Evolutionary conservation across 2,113 vertebrate species (phyloP).

Genomic region (Origma solitaria): DNA sequence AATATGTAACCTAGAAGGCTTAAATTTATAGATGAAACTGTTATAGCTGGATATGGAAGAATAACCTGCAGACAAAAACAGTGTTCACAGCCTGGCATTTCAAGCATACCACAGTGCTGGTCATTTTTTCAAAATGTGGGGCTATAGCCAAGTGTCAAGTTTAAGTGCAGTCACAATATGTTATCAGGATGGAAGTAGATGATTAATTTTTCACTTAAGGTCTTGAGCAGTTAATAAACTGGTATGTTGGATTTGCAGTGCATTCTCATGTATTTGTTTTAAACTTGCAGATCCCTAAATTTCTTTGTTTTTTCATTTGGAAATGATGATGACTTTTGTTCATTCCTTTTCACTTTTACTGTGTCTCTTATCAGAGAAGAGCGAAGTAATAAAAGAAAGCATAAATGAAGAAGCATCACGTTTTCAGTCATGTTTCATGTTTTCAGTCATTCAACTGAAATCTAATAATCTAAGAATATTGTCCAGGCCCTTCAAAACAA

Average conservation of each 20-base stretch:
- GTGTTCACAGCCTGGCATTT: neutral
- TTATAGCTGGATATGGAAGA: neutral
- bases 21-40: constrained; percentile 9
- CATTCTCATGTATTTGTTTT: neutral
- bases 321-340: neutral
- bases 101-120: neutral
- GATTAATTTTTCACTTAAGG: neutral
- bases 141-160: neutral
- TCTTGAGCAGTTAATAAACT: neutral
- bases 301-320: neutral
- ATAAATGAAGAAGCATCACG: neutral
- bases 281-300: neutral
- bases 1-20: constrained; percentile 5
- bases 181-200: neutral
- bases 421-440: neutral
- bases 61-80: neutral
- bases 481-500: neutral
- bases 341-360: neutral
- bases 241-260: neutral
- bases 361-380: neutral
- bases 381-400: neutral
- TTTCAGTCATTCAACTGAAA: neutral
- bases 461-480: neutral
- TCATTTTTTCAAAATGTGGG: neutral
- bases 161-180: neutral